phyloP scores from a whole-genome alignment of 2,113 vertebrate species.

The Maccullochella peelii region DNA sequence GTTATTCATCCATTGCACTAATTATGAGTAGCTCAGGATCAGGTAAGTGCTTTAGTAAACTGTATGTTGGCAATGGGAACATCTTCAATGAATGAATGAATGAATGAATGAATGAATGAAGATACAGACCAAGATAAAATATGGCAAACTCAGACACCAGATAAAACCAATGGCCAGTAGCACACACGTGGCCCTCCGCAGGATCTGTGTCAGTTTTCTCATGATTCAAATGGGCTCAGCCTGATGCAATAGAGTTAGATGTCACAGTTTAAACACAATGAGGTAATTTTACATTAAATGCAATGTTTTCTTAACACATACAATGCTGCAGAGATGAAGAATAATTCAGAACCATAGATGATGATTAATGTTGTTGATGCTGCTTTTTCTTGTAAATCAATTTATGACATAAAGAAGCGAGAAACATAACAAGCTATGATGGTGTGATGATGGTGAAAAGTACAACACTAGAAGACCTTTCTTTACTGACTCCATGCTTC shows the following conservation, averaged over 20 bases:
- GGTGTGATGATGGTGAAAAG: too few relatives aligned
- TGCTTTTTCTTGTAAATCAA: background rate
- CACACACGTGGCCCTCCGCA: background rate
- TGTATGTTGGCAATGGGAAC: background rate
- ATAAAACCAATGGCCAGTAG: slow-evolving; percentile 8
- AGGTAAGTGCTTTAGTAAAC: background rate
- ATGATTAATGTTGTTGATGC: background rate
- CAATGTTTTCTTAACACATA: background rate
- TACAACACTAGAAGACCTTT: too few relatives aligned
- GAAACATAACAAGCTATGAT: background rate
- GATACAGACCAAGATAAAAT: slow-evolving; percentile 54
- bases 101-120: background rate
- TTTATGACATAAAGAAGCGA: background rate
- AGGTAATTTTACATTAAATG: background rate
- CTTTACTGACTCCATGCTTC: too few relatives aligned
- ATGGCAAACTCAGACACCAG: slow-evolving; percentile 15
- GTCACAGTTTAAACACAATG: background rate
- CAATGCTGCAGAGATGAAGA: too few relatives aligned
- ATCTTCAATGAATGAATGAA: background rate
- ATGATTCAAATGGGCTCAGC: slow-evolving; percentile 5
- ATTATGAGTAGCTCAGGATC: background rate
- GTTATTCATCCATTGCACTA: background rate
- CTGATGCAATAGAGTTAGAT: background rate
- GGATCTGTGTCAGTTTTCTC: background rate
- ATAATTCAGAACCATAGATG: background rate